Evolutionary conservation across 2,797 vertebrate species (phyloP).

Genomic region (Paedocypris micromegethes): DNA sequence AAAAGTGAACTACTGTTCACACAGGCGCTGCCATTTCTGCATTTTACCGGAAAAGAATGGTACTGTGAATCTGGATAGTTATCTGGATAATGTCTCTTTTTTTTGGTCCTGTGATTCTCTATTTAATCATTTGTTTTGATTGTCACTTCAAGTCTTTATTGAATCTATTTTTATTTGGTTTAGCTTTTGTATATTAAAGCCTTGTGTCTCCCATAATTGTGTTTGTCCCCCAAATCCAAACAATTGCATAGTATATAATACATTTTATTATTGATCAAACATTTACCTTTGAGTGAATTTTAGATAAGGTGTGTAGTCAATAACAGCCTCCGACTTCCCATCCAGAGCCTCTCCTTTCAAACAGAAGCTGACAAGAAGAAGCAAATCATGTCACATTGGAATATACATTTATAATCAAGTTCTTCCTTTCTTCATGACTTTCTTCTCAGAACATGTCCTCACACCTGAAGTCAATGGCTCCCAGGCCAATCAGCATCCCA

Average conservation of each 20-base stretch:
- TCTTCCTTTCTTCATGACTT: neutral
- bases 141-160: no score
- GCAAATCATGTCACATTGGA: neutral
- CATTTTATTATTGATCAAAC: neutral
- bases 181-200: no score
- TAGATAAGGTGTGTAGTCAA: slow-evolving; percentile 83
- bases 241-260: neutral
- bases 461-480: slow-evolving; percentile 84
- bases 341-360: slow-evolving; percentile 82
- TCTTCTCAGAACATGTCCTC: neutral
- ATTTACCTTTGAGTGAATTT: slow-evolving; percentile 84
- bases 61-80: no score
- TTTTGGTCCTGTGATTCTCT: no score
- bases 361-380: slow-evolving; percentile 69
- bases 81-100: no score
- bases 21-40: no score
- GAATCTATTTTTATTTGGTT: no score
- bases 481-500: slow-evolving; percentile 81
- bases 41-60: no score
- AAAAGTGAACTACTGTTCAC: no score
- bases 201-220: no score
- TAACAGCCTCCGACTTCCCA: slow-evolving; percentile 78
- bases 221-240: neutral
- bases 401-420: slow-evolving; percentile 1
- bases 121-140: no score